These are phyloP conservation scores for Cirrhinus mrigala DNA, from an alignment of 2,797 vertebrate genomes.

Conservation along the genomic window DNA sequence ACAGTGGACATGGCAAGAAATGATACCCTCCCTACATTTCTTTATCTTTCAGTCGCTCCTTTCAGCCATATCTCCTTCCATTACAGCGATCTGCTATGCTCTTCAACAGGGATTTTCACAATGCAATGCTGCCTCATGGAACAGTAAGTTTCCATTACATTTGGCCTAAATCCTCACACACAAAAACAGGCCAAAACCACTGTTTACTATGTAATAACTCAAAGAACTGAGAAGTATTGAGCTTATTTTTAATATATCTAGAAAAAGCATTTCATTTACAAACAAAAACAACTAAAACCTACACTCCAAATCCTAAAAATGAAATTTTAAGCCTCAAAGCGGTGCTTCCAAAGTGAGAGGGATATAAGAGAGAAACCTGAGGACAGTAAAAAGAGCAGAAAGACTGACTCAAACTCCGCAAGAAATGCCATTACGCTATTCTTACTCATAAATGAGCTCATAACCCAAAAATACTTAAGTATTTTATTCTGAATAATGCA, in stretches of 20 bases:
- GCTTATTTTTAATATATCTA: background rate
- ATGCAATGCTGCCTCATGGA: background rate
- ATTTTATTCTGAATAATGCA: background rate
- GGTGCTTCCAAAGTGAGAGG: background rate
- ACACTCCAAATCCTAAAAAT: background rate
- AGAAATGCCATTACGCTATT: background rate
- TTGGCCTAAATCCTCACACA: constrained; percentile 1
- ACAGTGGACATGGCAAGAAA: constrained; percentile 5
- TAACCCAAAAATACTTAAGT: background rate
- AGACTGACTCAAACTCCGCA: background rate
- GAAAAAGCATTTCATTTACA: background rate
- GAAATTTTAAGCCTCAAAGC: background rate
- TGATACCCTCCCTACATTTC: background rate
- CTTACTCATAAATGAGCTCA: constrained; percentile 1
- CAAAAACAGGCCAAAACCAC: constrained; percentile 5
- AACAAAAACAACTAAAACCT: background rate
- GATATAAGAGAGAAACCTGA: background rate
- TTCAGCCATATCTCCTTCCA: background rate
- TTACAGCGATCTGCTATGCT: constrained; percentile 13
- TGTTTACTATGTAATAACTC: background rate
- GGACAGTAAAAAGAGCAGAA: background rate
- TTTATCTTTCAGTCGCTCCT: constrained; percentile 23
- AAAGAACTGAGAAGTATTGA: background rate
- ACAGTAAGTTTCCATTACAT: constrained; percentile 30
- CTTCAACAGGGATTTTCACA: background rate